These are phyloP conservation scores for Scomber scombrus DNA, from an alignment of 2,113 vertebrate genomes.

Conservation along the genomic window DNA sequence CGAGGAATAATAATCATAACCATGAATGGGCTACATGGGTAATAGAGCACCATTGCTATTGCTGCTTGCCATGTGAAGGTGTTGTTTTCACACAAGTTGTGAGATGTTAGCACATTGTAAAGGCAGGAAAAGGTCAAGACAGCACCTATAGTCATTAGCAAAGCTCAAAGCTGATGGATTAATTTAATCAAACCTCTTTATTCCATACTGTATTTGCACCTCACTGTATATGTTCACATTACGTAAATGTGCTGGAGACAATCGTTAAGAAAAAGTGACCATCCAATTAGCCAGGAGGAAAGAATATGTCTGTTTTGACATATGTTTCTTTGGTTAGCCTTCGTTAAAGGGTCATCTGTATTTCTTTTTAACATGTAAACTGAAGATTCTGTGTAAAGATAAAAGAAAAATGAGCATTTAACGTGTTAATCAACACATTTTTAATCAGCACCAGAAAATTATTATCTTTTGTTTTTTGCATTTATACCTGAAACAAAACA, in stretches of 20 bases:
- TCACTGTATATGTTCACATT: not conserved
- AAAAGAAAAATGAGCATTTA: not conserved
- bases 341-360: not conserved
- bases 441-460: not conserved
- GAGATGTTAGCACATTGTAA: slow-evolving; percentile 59
- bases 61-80: slow-evolving; percentile 68
- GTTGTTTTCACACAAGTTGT: slow-evolving; percentile 74
- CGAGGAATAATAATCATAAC: slow-evolving; percentile 80
- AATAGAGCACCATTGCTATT: slow-evolving; percentile 77
- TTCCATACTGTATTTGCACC: not conserved
- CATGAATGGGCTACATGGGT: slow-evolving; percentile 75
- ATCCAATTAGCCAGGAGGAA: not conserved
- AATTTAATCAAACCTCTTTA: slow-evolving; percentile 56
- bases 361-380: not conserved
- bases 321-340: not conserved
- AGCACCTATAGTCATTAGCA: slow-evolving; percentile 53
- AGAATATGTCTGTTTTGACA: not conserved
- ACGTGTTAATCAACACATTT: not conserved
- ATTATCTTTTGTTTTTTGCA: too few relatives aligned
- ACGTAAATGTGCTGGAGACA: slow-evolving; percentile 11
- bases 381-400: not conserved
- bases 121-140: slow-evolving; percentile 73
- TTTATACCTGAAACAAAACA: not conserved
- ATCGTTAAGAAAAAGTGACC: not conserved
- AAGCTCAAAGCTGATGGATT: slow-evolving; percentile 52